Evolutionary conservation across 2,888 invertebrate genomes (phyloP), one percentile per base, ranked within the genome.

Genomic region (Sarcophaga rosellei): DNA sequence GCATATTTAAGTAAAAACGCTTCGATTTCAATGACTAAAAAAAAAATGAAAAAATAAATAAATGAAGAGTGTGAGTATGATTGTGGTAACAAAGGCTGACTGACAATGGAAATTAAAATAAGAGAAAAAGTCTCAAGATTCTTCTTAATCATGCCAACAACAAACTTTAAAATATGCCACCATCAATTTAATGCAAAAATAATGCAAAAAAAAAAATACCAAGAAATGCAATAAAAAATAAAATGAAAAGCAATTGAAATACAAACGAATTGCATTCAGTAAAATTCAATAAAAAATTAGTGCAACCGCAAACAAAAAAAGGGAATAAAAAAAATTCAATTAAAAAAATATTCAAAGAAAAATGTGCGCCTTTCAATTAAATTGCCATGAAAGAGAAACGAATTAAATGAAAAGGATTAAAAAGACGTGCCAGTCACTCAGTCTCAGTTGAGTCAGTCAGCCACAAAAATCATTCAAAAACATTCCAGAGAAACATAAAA

Each of bases 71-170:
- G 53, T 15, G 53, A 53, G 53, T 53, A 53, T 53, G 17, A 35
- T 35, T 35, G 35, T 35, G 10, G 8, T 35, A 17, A 53, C 12
- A 53, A 53, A 17, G 17, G 17, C 17, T 53, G 4, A 15, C 53
- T 53, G 17, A 53, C 53, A 66, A 66, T 44, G 10, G 44, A 61
- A 25, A 25, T 4, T 11, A 23, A 53, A 77, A 61, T 72, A 66
- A 77, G 89, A 87, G 86, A 85, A 81, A 79, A 70, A 86, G 90
- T 91, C 90, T 90, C 89, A 90, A 91, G 91, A 91, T 91, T 90
- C 89, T 89, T 88, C 89, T 89, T 90, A 92, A 91, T 92, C 91
- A 92, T 92, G 90, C 90, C 89, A 90, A 15, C 17, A 17, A 17
- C 53, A 53, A 53, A 53, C 53, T 53, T 53, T 53, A 53, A 53